phyloP scores from a whole-genome alignment of 2,888 invertebrate species.

The Myopa testacea region DNA sequence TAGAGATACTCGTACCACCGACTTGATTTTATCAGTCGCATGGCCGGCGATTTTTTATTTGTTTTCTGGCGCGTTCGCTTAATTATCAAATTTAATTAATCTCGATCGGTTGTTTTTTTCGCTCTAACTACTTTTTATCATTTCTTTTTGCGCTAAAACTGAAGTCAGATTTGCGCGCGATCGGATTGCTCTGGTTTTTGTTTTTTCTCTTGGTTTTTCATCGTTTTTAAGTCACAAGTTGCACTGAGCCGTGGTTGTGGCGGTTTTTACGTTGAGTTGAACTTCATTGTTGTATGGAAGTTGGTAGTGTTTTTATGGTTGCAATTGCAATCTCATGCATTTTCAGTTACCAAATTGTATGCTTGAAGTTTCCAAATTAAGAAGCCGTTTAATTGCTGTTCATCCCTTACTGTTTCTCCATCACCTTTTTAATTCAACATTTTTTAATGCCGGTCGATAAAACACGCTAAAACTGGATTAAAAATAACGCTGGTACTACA shows the following conservation, averaged over 20 bases:
- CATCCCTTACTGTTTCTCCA: too few species aligned
- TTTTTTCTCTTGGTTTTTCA: background rate
- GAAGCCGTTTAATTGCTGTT: too few species aligned
- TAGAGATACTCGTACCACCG: background rate
- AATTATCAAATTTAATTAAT: constrained; percentile 65
- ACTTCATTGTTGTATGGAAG: background rate
- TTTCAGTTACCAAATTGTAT: background rate
- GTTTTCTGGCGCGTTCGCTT: constrained; percentile 59
- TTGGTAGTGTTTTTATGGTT: background rate
- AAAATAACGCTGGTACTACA: too few species aligned
- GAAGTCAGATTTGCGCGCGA: constrained; percentile 4
- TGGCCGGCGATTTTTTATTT: constrained; percentile 37
- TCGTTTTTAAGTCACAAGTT: background rate
- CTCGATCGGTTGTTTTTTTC: constrained; percentile 35
- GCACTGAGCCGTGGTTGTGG: background rate
- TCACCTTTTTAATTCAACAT: background rate
- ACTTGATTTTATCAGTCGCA: constrained; percentile 20
- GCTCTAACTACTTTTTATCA: constrained; percentile 1
- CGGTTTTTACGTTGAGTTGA: background rate
- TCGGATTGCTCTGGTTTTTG: background rate
- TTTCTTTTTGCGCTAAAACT: constrained; percentile 1
- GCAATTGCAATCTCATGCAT: too few species aligned
- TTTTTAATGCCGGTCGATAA: background rate
- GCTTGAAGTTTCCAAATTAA: too few species aligned
- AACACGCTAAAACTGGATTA: background rate